Percentiles rank a stretch among this genome's conserved stretches.
These are phyloP conservation scores for Drosophila subquinaria DNA, from an alignment of 2,888 invertebrate genomes.

Conservation along the genomic window DNA sequence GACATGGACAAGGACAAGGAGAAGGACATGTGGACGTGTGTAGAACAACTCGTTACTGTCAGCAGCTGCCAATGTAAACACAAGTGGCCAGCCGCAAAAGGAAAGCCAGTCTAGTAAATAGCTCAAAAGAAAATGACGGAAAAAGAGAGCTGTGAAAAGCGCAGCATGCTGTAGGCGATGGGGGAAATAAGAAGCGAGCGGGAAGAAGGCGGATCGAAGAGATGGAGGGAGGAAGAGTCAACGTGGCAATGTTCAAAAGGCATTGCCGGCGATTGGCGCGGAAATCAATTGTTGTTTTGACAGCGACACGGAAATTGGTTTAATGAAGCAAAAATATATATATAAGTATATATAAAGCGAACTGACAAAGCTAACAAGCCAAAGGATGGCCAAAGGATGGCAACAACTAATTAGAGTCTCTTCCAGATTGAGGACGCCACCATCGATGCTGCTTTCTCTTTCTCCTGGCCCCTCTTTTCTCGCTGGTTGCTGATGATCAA, in stretches of 20 bases:
- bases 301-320: constrained; percentile 82
- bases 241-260: constrained; percentile 50
- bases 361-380: constrained; percentile 79
- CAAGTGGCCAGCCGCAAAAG: constrained; percentile 77
- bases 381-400: constrained; percentile 45
- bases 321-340: constrained; percentile 76
- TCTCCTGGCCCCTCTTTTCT: not conserved
- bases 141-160: constrained; percentile 48
- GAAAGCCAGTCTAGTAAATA: constrained; percentile 55
- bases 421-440: constrained; percentile 62
- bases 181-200: not conserved
- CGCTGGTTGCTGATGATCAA: constrained; percentile 65
- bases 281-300: constrained; percentile 82
- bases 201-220: not conserved
- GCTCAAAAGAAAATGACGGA: constrained; percentile 41
- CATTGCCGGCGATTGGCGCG: constrained; percentile 74
- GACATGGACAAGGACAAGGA: constrained; percentile 34
- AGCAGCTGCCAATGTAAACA: constrained; percentile 80
- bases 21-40: constrained; percentile 68
- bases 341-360: constrained; percentile 41
- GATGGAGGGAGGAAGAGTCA: not conserved
- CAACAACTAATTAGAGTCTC: constrained; percentile 73
- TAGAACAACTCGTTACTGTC: constrained; percentile 80
- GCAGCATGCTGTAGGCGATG: constrained; percentile 16
- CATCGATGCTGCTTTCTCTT: constrained; percentile 14